A percentile compares a stretch with the other conserved stretches of the same genome.
Evolutionary conservation across 2,888 invertebrate genomes (phyloP).

Genomic region (Ectropis crepuscularia): DNA sequence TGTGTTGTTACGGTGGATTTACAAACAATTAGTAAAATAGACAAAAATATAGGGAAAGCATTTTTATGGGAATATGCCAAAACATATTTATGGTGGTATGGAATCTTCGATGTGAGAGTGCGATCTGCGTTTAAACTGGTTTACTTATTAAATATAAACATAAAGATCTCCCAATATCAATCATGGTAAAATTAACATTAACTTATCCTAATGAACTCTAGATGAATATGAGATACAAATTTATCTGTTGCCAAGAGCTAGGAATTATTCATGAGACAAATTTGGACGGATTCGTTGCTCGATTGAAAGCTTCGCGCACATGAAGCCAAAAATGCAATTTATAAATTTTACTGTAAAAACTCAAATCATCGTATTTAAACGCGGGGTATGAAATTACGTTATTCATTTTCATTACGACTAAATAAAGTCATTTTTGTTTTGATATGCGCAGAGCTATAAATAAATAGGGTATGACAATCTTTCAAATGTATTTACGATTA

Average conservation of each 20-base stretch:
- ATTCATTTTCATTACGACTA: background rate
- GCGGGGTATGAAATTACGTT: background rate
- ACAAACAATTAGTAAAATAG: no score
- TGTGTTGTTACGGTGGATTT: no score
- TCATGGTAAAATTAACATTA: background rate
- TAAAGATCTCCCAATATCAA: no score
- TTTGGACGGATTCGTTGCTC: slow-evolving; percentile 76
- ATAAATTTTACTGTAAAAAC: no score
- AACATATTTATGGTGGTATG: no score
- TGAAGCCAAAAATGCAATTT: slow-evolving; percentile 26
- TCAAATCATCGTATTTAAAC: no score
- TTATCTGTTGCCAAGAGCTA: background rate
- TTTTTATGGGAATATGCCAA: no score
- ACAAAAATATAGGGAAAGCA: no score
- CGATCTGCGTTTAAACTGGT: no score
- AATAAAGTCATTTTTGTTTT: slow-evolving; percentile 20
- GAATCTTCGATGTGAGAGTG: no score
- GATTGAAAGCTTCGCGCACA: slow-evolving; percentile 22
- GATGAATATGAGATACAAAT: background rate
- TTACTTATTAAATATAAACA: no score
- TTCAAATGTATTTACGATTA: no score
- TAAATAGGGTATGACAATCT: slow-evolving; percentile 8
- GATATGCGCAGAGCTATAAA: slow-evolving; percentile 27
- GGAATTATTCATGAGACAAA: slow-evolving; percentile 39
- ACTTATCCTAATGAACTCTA: background rate